Percentiles rank a stretch among this genome's conserved stretches.
Conservation (phyloP, 2,888 invertebrate genomes). For the Sialis lutaria region DNA sequence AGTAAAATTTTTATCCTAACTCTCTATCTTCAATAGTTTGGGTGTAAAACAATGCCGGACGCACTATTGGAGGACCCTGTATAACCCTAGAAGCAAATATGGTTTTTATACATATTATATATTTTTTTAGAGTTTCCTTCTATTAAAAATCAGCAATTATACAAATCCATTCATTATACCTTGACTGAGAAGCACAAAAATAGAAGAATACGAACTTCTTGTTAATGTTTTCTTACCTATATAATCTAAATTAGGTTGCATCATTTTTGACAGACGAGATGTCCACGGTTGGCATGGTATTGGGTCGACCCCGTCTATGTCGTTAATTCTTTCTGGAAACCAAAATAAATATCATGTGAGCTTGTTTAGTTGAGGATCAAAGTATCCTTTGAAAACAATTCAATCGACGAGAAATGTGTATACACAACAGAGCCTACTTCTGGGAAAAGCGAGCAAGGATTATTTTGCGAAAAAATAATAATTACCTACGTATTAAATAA, state of each 20-base stretch:
- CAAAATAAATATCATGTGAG: conserved; percentile 5
- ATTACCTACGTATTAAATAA: too few relatives aligned
- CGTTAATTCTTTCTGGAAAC: conserved; percentile 49
- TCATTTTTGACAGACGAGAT: conserved; percentile 74
- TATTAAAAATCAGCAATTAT: too few relatives aligned
- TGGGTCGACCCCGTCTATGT: conserved; percentile 50
- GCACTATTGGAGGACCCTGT: too few relatives aligned
- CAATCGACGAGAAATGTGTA: neutral
- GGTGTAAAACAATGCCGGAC: too few relatives aligned
- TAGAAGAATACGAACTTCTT: too few relatives aligned
- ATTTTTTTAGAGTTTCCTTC: too few relatives aligned
- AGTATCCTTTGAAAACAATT: neutral
- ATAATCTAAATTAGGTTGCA: conserved; percentile 89
- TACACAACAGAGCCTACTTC: neutral
- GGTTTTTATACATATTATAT: too few relatives aligned
- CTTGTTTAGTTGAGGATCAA: neutral
- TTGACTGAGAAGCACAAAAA: too few relatives aligned
- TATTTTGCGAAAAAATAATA: neutral
- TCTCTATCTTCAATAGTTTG: too few relatives aligned
- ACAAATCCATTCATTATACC: too few relatives aligned
- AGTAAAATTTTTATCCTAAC: too few relatives aligned
- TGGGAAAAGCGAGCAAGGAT: neutral
- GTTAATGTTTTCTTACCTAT: conserved; percentile 56
- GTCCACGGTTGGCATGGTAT: conserved; percentile 79
- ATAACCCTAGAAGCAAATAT: too few relatives aligned